Evolutionary conservation across 2,888 invertebrate species (phyloP), one percentile per base, ranked within the genome.

Genomic region (Drosophila prolongata): DNA sequence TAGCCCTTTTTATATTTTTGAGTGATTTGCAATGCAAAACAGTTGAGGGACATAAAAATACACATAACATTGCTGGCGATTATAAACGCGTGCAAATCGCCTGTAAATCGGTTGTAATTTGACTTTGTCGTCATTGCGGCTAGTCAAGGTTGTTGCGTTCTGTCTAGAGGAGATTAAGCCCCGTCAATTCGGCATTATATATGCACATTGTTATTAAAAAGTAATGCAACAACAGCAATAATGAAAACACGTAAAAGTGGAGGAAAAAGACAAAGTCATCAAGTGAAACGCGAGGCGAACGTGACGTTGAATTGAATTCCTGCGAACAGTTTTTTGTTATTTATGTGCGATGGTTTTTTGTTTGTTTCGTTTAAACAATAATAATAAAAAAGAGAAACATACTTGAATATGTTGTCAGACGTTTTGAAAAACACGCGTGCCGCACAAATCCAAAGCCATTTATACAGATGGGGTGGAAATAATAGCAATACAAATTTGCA

Each of bases 301-400:
- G 82, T 82, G 82, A 82, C 77, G 83, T 69, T 82, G 70, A 73
- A 86, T 83, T 72, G 69, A 86, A 82, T 82, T 86, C 89, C 83
- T 77, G 68, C 43, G 46, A 79, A 70, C 62, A 60, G 54, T 47
- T 68, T 69, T 59, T 53, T 30, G 44, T 60, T 58, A 47, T 76
- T 53, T 55, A 40, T 62, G 42, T 34, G 42, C n/a, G 16, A 11
- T 54, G 46, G n/a, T 55, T 59, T 16, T 53, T 53, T 42, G 59
- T 67, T 46, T 58, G 40, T 64, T 42, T 57, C 6, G 16, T 37
- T 43, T 53, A 53, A 66, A 74, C 66, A 65, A 74, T 42, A 50
- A 65, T 73, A 42, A 53, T 30, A 73, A 56, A 56, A 64, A 67
- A 27, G 53, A 34, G 42, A 43, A 43, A 37, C 27, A 44, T 14